Conservation (phyloP, 2,113 vertebrate species). For the Sigmodon hispidus region DNA sequence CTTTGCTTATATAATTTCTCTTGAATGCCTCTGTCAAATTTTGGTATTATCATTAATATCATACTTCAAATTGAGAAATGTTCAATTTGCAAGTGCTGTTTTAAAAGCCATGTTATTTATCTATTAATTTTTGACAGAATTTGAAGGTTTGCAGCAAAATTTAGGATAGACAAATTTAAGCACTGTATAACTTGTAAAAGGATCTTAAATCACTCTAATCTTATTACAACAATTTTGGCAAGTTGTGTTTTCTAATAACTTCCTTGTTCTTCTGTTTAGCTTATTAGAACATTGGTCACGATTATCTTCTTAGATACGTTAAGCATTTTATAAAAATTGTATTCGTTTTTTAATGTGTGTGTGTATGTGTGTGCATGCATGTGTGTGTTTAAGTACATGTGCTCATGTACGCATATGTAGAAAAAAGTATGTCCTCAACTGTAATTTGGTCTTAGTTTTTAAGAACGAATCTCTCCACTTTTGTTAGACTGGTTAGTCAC, state of each 20-base stretch:
- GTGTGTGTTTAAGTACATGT: too few species aligned
- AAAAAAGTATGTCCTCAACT: neutral
- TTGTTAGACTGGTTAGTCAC: neutral
- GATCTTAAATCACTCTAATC: neutral
- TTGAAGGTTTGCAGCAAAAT: neutral
- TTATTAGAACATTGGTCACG: neutral
- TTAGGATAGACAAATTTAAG: neutral
- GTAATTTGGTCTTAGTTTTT: neutral
- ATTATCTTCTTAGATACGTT: neutral
- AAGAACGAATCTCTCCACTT: neutral
- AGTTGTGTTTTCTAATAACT: neutral
- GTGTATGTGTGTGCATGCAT: neutral
- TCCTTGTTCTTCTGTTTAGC: neutral
- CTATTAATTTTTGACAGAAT: neutral
- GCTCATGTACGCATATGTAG: neutral
- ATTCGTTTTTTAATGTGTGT: neutral
- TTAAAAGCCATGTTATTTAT: neutral
- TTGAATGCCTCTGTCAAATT: neutral
- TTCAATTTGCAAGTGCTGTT: neutral
- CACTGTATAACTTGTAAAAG: neutral
- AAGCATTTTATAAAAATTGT: neutral
- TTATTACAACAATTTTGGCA: neutral
- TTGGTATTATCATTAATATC: neutral
- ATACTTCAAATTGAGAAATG: neutral
- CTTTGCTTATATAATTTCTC: neutral